These are phyloP conservation scores for Gallinago paraguaiae DNA, from an alignment of 2,113 vertebrate genomes.

Conservation along the genomic window DNA sequence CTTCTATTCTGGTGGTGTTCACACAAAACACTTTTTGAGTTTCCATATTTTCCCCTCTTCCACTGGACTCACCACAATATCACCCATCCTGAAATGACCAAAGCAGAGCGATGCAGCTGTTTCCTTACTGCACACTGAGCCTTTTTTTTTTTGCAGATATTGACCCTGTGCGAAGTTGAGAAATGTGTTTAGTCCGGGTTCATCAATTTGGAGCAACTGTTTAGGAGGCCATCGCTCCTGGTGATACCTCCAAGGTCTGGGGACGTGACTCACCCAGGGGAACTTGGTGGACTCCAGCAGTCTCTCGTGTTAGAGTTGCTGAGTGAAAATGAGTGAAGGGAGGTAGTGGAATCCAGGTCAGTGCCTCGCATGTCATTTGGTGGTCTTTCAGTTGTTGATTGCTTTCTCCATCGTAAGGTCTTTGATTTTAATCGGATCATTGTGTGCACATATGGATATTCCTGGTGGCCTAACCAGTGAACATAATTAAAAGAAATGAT, in stretches of 20 bases:
- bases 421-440: conserved; percentile 84
- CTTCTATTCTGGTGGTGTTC: not conserved
- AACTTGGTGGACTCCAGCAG: not conserved
- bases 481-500: conserved; percentile 86
- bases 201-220: not conserved
- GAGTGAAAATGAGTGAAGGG: conserved; percentile 51
- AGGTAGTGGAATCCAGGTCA: conserved; percentile 40
- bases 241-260: not conserved
- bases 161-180: not conserved
- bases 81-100: not conserved
- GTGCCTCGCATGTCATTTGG: conserved; percentile 62
- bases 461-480: conserved; percentile 84
- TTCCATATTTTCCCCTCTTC: not conserved
- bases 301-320: not conserved
- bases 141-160: not conserved
- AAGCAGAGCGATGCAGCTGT: not conserved
- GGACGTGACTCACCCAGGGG: not conserved
- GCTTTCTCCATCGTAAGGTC: conserved; percentile 75
- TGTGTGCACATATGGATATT: conserved; percentile 82
- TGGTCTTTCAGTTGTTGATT: conserved; percentile 78
- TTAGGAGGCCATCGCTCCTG: not conserved
- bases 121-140: not conserved
- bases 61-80: not conserved
- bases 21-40: not conserved
- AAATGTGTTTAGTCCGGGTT: not conserved